Base-by-base conservation (phyloP, 2,888 invertebrate species). In the Acronicta alni region DNA sequence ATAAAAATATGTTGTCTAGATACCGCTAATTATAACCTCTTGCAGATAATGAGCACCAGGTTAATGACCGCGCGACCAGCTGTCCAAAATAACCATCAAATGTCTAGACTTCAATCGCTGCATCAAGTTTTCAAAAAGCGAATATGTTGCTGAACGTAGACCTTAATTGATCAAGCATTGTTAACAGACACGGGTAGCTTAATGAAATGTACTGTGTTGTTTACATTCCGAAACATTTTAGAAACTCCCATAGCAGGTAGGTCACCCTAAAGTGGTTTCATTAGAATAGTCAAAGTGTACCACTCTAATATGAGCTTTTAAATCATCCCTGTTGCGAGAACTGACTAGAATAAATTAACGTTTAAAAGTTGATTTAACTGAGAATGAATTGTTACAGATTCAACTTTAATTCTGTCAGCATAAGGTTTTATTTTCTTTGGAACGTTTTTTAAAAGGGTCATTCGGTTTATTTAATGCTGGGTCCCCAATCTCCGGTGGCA, bases 271-370 rank as follows among this genome's bases (percentile, higher is more conserved):
- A 16, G 7, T 38, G 37, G 23, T 20, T 47, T n/a, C n/a, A 14
- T 3, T 12, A 39, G 12, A 39, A 3, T 48, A 23, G 23, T 15
- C 35, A 23, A 39, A 48, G 30, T 16, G 12, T 17, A 16, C 47
- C 15, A 38, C 20, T 38, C 12, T 47, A 38, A 48, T 15, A 16
- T 26, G 20, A 23, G 3, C 23, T 48, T 26, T 48, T 20, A 8
- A 26, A 8, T n/a, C 15, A 23, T 16, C 26, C 48, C 12, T 26
- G 17, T 48, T 17, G 35, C 35, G n/a, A n/a, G 35, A n/a, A n/a
- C 14, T 35, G 35, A 35, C 32, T 32, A 14, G 14, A 38, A 47
- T 26, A 48, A 39, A 39, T 48, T 26, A 48, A 16, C 26, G 17
- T 1, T 1, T 17, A 30, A 8, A 8, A 41, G 37, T 15, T 15